phyloP scores from a whole-genome alignment of 2,113 vertebrate species.

The Propithecus coquereli region DNA sequence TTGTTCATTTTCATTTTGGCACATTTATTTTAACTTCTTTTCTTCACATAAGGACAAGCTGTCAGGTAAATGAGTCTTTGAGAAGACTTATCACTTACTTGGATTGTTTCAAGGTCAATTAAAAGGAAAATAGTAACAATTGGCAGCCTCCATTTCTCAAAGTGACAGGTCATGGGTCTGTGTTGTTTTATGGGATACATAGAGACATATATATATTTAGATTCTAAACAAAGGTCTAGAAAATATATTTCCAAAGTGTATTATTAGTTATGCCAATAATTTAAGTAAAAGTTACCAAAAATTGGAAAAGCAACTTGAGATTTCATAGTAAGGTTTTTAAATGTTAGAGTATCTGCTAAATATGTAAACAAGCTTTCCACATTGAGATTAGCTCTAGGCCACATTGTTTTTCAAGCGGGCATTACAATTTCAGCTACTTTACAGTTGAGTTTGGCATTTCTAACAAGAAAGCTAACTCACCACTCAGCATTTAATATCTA shows the following conservation, averaged over 20 bases:
- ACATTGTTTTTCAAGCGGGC: background rate
- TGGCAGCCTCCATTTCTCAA: background rate
- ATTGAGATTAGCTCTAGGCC: background rate
- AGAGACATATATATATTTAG: background rate
- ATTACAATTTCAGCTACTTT: slow-evolving; percentile 3
- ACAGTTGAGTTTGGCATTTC: background rate
- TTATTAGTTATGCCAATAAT: slow-evolving; percentile 14
- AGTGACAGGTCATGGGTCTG: background rate
- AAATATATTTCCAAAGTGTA: background rate
- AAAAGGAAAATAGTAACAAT: background rate
- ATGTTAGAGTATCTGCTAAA: background rate
- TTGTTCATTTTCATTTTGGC: background rate
- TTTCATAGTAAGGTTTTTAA: background rate
- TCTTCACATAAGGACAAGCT: background rate
- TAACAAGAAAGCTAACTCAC: background rate
- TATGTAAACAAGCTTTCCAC: background rate
- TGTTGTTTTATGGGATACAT: background rate
- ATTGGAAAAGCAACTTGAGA: slow-evolving; percentile 3
- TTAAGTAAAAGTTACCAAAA: slow-evolving; percentile 7
- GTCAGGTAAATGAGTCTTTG: background rate
- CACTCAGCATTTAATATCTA: background rate
- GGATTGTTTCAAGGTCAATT: slow-evolving; percentile 35
- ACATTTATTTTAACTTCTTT: background rate
- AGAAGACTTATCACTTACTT: background rate
- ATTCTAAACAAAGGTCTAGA: background rate